Evolutionary conservation across 1,140 invertebrate genomes (phyloP), one percentile per base, ranked within the genome.

Genomic region (Drosophila navojoa): DNA sequence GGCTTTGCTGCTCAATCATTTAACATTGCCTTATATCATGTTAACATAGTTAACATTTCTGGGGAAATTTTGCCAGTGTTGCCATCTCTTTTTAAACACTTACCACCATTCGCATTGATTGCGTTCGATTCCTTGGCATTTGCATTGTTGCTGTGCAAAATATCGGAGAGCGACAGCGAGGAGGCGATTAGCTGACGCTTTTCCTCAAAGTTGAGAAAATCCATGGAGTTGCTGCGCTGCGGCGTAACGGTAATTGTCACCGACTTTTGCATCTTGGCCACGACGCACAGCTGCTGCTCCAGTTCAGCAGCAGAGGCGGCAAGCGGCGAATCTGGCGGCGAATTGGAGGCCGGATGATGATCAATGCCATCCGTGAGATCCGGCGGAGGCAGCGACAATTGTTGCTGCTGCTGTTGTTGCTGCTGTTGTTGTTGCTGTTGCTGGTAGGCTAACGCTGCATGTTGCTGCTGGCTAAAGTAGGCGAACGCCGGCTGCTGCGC

Each of bases 121-220:
- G 71, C 55, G 38, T 53, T 40, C 3, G 60, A 60, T 19, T 76
- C 90, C 84, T 90, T 82, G 66, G 70, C 76, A 53, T 76, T 86
- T 71, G 45, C 49, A 25, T 76, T 77, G n/a, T 94, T 95, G 73
- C 96, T 96, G 59, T 96, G 95, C 55, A 97, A 91, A 90, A 97
- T 97, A 92, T 98, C 97, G 58, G 96, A 96, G 32, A 97, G 93
- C 45, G 96, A 97, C 77, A 97, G 92, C 29, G 96, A 96, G 50
- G 96, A 97, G 5, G 97, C 97, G 63, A 98, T 97, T 73, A 97
- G 93, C 93, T 97, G 96, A 68, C 96, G 93, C 92, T 97, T 97
- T 93, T 98, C 97, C 92, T 97, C 96, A 90, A 97, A 98, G 92
- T 97, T 97, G 27, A 97, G 94, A 92, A 96, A 96, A 93, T 98